Evolutionary conservation across 2,113 vertebrate genomes (phyloP), one percentile per base, ranked within the genome.

Genomic region (Motacilla tschutschensis): DNA sequence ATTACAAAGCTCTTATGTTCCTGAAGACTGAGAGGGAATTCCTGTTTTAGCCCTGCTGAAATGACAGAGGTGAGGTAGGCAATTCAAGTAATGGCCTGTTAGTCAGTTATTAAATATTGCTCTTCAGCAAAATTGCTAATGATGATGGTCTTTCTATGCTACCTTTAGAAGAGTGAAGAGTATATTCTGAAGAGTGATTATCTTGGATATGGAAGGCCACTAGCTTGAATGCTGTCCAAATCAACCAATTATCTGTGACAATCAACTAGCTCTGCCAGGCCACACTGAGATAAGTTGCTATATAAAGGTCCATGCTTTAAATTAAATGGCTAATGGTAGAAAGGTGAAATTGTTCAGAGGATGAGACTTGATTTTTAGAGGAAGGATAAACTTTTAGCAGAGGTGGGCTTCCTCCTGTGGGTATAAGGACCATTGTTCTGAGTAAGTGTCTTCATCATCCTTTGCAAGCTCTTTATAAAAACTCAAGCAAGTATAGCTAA

Each of bases 101-200:
- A 90, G 82, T 90, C 22, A 1, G 51, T 79, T 94, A 87, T 87
- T 93, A 87, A 90, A 94, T 89, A 93, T 75, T 92, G 62, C 82
- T 91, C 53, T 85, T 93, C 85, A 85, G 83, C 82, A 87, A 92
- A 93, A 93, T 87, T 89, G 57, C 82, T 92, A 87, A 85, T 92
- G 85, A 83, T 87, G 69, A 94, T 78, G 36, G 57, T 80, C 65
- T 85, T 89, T 83, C 79, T 73, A 17, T 80, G 69, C 73, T 90
- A 64, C 79, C 79, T 89, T 90, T 87, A 76, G 83, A 87, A 85
- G 33, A 74, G 22, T 46, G 48, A 69, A 83, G 72, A 71, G 48
- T 85, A 43, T 89, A 89, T 94, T 90, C 79, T 78, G 73, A 87
- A 89, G 77, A 87, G 72, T 89, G 44, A 94, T 93, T 89, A 65